Percentiles rank a stretch among this genome's conserved stretches.
These are phyloP conservation scores for Myrmecobius fasciatus DNA, from an alignment of 2,113 vertebrate species.

Conservation along the genomic window DNA sequence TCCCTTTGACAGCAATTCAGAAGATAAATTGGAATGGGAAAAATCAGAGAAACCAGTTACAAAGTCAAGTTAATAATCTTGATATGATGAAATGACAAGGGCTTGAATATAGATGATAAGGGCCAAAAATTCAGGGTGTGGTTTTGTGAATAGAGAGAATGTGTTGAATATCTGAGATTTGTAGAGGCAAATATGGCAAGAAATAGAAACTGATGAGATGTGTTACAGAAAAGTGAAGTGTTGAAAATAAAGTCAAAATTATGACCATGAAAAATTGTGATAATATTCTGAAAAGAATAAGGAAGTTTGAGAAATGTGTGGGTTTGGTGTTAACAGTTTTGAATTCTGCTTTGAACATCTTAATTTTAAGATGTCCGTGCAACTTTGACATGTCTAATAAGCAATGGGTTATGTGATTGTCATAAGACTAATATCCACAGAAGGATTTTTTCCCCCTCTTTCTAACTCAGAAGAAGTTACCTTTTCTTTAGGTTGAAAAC, in stretches of 20 bases:
- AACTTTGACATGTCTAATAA: not conserved
- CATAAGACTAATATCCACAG: not conserved
- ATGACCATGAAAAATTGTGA: not conserved
- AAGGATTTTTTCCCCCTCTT: not conserved
- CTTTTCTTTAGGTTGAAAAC: constrained; percentile 86
- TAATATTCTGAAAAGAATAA: not conserved
- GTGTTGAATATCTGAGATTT: not conserved
- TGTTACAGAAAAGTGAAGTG: not conserved
- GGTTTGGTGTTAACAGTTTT: not conserved
- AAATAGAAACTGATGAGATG: not conserved
- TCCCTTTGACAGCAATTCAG: not conserved
- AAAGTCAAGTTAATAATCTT: not conserved
- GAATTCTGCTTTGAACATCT: not conserved
- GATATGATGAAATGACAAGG: not conserved
- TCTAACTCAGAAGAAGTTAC: not conserved
- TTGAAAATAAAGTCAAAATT: not conserved
- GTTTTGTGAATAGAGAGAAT: not conserved
- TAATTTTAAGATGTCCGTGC: not conserved
- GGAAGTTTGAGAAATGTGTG: not conserved
- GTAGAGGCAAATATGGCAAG: not conserved
- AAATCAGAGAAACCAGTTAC: not conserved
- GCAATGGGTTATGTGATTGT: not conserved
- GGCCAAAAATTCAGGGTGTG: not conserved
- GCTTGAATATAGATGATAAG: too few species aligned
- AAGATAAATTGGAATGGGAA: not conserved